phyloP scores from a whole-genome alignment of 2,888 invertebrate species.

The Melinopterus prodromus region DNA sequence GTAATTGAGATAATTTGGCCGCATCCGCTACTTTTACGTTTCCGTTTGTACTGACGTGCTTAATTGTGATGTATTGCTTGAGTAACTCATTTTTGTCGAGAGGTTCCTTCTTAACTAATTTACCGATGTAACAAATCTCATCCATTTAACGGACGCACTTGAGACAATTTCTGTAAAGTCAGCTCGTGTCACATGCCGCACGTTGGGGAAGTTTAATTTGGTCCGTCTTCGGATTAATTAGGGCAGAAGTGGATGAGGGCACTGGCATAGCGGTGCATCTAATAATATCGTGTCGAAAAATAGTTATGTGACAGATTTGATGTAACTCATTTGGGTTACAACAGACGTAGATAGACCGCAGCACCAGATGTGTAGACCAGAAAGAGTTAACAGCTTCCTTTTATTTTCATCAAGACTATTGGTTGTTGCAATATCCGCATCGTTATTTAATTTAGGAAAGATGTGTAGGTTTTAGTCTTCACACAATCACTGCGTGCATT shows the following conservation, averaged over 20 bases:
- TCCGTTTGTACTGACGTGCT: background rate
- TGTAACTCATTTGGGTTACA: background rate
- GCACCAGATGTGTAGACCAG: too few species aligned
- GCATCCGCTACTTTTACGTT: background rate
- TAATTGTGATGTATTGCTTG: background rate
- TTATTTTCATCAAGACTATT: too few species aligned
- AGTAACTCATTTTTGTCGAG: background rate
- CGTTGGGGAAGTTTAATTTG: background rate
- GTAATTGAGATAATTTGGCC: background rate
- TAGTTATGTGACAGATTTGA: background rate
- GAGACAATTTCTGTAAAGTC: background rate
- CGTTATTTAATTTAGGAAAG: too few species aligned
- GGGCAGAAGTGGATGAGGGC: background rate
- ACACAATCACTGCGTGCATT: too few species aligned
- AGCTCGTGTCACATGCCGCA: background rate
- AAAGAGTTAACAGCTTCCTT: too few species aligned
- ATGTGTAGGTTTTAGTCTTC: too few species aligned
- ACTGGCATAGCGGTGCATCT: background rate
- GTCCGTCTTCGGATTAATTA: background rate
- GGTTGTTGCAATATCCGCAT: too few species aligned
- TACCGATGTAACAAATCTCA: background rate
- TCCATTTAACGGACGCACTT: background rate
- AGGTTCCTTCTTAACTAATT: background rate
- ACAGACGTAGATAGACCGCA: background rate
- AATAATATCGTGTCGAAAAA: conserved; percentile 4